Evolutionary conservation across 1,140 invertebrate species (phyloP).

Genomic region (Dendroctonus ponderosae): DNA sequence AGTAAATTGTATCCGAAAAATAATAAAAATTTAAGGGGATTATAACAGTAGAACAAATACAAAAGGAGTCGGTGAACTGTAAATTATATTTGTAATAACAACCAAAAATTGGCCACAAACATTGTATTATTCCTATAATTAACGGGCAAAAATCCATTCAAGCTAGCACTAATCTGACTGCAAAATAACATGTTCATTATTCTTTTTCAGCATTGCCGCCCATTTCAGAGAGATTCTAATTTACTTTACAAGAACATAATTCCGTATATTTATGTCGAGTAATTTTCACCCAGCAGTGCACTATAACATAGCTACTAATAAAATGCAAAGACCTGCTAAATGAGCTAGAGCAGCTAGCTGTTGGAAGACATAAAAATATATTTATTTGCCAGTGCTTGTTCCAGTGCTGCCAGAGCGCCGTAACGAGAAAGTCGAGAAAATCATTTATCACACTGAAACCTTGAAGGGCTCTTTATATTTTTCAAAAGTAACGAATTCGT

Average conservation of each 20-base stretch:
- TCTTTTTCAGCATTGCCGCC: neutral
- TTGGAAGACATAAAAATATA: conserved; percentile 20
- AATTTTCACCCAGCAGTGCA: conserved; percentile 17
- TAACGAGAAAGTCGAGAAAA: conserved; percentile 13
- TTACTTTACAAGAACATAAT: conserved; percentile 26
- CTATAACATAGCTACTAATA: conserved; percentile 28
- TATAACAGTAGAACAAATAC: too few relatives aligned
- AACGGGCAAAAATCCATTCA: neutral
- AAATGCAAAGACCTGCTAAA: conserved; percentile 24
- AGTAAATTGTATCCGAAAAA: too few relatives aligned
- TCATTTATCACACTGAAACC: conserved; percentile 10
- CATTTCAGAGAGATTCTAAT: conserved; percentile 9
- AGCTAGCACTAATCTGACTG: neutral
- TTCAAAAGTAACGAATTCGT: conserved; percentile 8
- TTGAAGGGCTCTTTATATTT: conserved; percentile 15
- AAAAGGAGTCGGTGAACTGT: too few relatives aligned
- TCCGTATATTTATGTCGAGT: conserved; percentile 21
- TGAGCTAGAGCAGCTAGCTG: conserved; percentile 20
- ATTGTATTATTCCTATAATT: too few relatives aligned
- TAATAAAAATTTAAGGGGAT: too few relatives aligned
- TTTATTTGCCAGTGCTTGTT: conserved; percentile 16
- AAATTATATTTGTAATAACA: too few relatives aligned
- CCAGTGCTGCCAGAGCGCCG: neutral
- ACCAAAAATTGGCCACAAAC: too few relatives aligned
- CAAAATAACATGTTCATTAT: conserved; percentile 1